Conservation (phyloP, 2,888 invertebrate species). For the Toxonevra muliebris region DNA sequence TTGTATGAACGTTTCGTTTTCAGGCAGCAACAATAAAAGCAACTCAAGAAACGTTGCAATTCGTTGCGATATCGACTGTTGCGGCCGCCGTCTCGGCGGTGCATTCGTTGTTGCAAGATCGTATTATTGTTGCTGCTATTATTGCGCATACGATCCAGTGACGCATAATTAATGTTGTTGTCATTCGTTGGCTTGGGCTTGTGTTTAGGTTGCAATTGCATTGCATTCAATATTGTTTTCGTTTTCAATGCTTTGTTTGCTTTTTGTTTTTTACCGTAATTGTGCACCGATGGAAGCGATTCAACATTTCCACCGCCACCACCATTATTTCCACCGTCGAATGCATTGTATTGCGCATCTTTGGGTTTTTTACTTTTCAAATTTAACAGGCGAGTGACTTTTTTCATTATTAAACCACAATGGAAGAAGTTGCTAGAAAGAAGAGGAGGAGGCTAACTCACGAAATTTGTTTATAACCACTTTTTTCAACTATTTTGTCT, state of each 20-base stretch:
- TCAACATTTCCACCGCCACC: conserved; percentile 7
- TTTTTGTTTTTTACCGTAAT: conserved; percentile 45
- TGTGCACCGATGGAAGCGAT: conserved; percentile 48
- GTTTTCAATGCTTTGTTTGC: conserved; percentile 14
- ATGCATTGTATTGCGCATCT: conserved; percentile 46
- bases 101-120: conserved; percentile 7
- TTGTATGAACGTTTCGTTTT: conserved; percentile 25
- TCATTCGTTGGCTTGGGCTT: conserved; percentile 32
- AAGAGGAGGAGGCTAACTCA: no score
- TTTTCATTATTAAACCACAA: conserved; percentile 47
- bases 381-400: conserved; percentile 53
- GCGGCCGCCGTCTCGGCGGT: conserved; percentile 9
- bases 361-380: conserved; percentile 46
- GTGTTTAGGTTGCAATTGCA: conserved; percentile 14
- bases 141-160: conserved; percentile 53
- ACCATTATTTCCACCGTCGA: conserved; percentile 40
- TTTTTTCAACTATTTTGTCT: no score
- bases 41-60: conserved; percentile 1
- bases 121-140: conserved; percentile 28
- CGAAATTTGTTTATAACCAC: no score
- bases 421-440: no score
- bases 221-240: conserved; percentile 38
- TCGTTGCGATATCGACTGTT: conserved; percentile 18
- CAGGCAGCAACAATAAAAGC: conserved; percentile 7
- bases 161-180: conserved; percentile 56